Conservation (phyloP, 2,888 invertebrate species). For the Tethea ocularis region DNA sequence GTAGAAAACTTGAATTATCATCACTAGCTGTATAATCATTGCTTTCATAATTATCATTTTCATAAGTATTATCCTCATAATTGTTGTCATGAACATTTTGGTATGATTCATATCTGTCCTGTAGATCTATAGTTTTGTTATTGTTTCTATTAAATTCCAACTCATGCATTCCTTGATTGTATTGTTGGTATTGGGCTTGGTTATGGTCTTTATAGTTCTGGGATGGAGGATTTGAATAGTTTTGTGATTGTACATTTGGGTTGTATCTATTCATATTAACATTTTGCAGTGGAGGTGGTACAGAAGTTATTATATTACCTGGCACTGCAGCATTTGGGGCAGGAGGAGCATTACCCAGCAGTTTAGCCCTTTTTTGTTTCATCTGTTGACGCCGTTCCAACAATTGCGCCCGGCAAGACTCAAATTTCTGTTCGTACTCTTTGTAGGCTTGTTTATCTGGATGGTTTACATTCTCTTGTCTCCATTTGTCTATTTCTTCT, state of each 20-base stretch:
- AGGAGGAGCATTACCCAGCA: constrained; percentile 45
- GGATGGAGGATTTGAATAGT: constrained; percentile 30
- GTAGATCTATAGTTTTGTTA: constrained; percentile 45
- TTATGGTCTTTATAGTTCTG: constrained; percentile 36
- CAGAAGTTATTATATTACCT: constrained; percentile 34
- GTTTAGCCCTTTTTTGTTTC: constrained; percentile 85
- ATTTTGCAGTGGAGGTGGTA: constrained; percentile 40
- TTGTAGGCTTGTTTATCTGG: constrained; percentile 94
- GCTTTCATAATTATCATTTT: constrained; percentile 22
- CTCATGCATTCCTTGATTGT: constrained; percentile 32
- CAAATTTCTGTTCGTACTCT: constrained; percentile 95
- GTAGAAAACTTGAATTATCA: constrained; percentile 56
- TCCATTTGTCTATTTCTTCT: constrained; percentile 95
- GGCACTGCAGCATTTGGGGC: constrained; percentile 35
- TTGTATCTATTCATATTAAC: constrained; percentile 27
- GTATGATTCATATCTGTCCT: constrained; percentile 59
- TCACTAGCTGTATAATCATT: constrained; percentile 23
- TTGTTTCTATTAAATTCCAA: constrained; percentile 42
- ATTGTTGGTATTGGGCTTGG: constrained; percentile 42
- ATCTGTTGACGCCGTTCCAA: constrained; percentile 92
- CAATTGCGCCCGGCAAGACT: constrained; percentile 90
- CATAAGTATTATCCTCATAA: constrained; percentile 22
- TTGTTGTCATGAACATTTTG: constrained; percentile 36
- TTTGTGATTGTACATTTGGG: constrained; percentile 30
- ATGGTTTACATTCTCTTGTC: constrained; percentile 94